Percentiles rank a stretch among this genome's conserved stretches.
Evolutionary conservation across 64 coral and sea anemone genomes (phyloP).

Genomic region (Anthopleura sola): DNA sequence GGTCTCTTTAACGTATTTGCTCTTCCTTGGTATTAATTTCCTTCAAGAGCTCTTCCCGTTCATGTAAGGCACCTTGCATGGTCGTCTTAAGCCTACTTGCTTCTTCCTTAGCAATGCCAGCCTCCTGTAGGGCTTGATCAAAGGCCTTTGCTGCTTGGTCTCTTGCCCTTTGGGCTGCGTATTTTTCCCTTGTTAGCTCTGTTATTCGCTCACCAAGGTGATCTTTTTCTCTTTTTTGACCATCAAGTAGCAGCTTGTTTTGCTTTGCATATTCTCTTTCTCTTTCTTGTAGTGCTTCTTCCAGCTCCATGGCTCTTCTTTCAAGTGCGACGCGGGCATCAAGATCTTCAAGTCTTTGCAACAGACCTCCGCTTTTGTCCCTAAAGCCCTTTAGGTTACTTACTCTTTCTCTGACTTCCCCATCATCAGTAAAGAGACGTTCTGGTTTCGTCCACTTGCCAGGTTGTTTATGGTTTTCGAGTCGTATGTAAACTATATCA

Average conservation of each 20-base stretch:
- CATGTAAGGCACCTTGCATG: neutral
- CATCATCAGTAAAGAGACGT: neutral
- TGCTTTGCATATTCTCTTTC: neutral
- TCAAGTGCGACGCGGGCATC: neutral
- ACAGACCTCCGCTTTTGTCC: neutral
- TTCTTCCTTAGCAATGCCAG: neutral
- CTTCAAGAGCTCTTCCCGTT: neutral
- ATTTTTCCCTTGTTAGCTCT: neutral
- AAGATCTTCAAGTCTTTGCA: neutral
- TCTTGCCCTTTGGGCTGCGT: neutral
- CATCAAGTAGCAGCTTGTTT: neutral
- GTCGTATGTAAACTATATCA: no score
- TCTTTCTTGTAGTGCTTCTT: neutral
- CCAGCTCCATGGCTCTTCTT: neutral
- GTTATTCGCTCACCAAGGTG: neutral
- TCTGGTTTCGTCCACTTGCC: no score
- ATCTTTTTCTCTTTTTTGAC: no score
- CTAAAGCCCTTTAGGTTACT: neutral
- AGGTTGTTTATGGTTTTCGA: no score
- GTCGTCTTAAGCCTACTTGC: no score
- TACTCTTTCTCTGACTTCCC: neutral
- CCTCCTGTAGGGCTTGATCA: no score
- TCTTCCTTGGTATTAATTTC: neutral
- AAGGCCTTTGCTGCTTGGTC: no score
- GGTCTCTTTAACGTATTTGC: no score